Base-by-base conservation (phyloP, 2,797 vertebrate species). In the Melanotaenia pygmaea region DNA sequence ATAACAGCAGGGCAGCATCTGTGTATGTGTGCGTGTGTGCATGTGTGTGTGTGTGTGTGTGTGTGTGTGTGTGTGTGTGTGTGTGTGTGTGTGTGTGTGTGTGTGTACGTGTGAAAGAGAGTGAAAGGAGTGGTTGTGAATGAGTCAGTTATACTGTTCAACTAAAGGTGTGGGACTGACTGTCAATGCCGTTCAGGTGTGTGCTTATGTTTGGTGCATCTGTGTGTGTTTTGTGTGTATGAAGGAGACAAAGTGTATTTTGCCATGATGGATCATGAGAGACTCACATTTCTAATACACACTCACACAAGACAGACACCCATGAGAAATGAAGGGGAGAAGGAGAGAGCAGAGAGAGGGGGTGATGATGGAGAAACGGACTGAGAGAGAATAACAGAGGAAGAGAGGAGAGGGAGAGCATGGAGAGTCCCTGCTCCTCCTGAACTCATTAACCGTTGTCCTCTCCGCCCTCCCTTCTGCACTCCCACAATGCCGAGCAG, bases 401-500 rank as follows among this genome's bases (percentile, higher is more conserved):
- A 61, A 77, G 67, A 70, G 70, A 26, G 73, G 64, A 83, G 82
- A 72, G 83, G 59, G 85, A 80, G 81, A 76, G 76, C 47, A 67
- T 68, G 87, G 85, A 88, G 88, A 93, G 89, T 86, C 88, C 88
- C 86, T 67, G 70, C 87, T 92, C 85, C 85, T 90, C 86, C 88
- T 91, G 90, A 92, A 93, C 93, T 93, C 93, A 93, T 93, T 94
- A 93, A 91, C 89, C 86, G 84, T 85, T 90, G 88, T 92, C 89
- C 90, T 91, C 86, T 84, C 72, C 68, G 73, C 86, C 88, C 89
- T 86, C 91, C 89, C 89, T 90, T 85, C 85, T 34, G 72, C 85
- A 86, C 90, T 90, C 89, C 91, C 89, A 93, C 92, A 93, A 92
- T 92, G 87, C 87, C 77, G 65, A 90, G 87, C 89, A 89, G 90